phyloP scores from a whole-genome alignment of 2,113 vertebrate species.

The Zosterops japonicus region DNA sequence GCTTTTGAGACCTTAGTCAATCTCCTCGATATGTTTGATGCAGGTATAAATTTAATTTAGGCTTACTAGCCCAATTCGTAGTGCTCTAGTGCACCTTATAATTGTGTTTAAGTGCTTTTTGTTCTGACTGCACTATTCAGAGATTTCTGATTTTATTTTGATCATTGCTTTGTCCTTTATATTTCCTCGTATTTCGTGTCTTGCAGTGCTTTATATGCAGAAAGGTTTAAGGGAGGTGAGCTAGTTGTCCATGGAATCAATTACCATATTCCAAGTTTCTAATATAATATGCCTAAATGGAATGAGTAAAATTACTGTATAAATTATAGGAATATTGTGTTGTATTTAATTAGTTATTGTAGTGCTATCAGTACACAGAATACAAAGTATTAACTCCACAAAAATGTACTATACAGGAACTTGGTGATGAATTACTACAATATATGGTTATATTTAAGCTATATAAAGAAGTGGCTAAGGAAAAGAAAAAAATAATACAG shows the following conservation, averaged over 20 bases:
- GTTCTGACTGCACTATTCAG: not conserved
- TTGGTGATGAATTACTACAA: not conserved
- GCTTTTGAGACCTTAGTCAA: conserved; percentile 92
- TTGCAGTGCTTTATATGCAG: not conserved
- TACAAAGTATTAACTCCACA: not conserved
- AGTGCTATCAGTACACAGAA: not conserved
- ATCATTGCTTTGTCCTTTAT: not conserved
- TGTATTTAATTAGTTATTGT: not conserved
- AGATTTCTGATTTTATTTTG: not conserved
- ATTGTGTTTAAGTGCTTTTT: not conserved
- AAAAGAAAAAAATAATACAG: not conserved
- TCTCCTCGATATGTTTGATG: conserved; percentile 87
- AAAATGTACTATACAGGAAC: not conserved
- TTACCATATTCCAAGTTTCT: not conserved
- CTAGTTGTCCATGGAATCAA: not conserved
- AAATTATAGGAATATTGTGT: not conserved
- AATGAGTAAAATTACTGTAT: not conserved
- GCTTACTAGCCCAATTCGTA: not conserved
- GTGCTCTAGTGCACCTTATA: not conserved
- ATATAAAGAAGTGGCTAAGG: not conserved
- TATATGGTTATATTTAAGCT: not conserved
- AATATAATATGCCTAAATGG: not conserved
- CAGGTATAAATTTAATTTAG: conserved; percentile 72
- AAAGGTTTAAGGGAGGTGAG: not conserved
- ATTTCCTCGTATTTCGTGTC: not conserved